Percentiles rank a stretch among this genome's conserved stretches.
Conservation (phyloP, 2,888 invertebrate genomes). For the Rotaria socialis region DNA sequence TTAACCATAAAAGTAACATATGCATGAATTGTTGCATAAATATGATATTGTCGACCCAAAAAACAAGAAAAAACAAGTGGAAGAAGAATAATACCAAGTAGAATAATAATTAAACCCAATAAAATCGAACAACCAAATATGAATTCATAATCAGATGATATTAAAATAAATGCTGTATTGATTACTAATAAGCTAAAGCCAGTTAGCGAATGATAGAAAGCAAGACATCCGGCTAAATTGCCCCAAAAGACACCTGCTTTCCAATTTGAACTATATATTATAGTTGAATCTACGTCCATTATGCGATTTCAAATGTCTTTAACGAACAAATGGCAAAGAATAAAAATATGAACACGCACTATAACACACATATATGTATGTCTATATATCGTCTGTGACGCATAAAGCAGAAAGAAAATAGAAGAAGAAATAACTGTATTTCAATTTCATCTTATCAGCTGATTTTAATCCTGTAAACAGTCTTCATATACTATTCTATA, state of each 20-base stretch:
- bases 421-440: too few species aligned
- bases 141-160: neutral
- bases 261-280: neutral
- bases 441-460: too few species aligned
- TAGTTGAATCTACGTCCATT: neutral
- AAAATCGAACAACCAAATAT: neutral
- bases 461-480: too few species aligned
- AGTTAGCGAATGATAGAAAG: neutral
- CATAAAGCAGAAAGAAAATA: too few species aligned
- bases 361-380: too few species aligned
- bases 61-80: neutral
- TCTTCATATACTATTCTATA: too few species aligned
- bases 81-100: neutral
- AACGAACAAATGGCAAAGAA: too few species aligned
- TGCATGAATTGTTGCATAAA: conserved; percentile 1
- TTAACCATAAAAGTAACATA: neutral
- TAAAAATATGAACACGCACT: too few species aligned
- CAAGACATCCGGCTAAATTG: neutral
- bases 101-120: neutral
- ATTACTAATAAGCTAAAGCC: neutral
- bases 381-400: too few species aligned
- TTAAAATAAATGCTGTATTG: neutral
- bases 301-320: neutral
- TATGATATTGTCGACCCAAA: conserved; percentile 20
- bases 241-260: conserved; percentile 14